Conservation (phyloP, 2,888 invertebrate genomes). For the Nomada hirtipes region DNA sequence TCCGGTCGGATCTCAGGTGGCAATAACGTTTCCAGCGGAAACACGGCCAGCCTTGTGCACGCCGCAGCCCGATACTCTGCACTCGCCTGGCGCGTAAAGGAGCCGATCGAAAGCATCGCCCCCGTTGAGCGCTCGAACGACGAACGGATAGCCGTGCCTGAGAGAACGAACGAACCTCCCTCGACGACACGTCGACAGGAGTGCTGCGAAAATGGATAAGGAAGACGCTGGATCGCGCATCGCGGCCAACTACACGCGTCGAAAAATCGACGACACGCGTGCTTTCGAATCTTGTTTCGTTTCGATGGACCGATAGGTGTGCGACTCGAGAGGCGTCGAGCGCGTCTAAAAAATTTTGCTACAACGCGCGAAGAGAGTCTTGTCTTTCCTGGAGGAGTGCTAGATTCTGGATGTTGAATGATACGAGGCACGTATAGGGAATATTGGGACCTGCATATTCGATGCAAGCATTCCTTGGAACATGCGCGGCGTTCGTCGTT, state of each 20-base stretch:
- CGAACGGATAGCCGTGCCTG: not conserved
- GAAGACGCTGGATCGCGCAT: conserved; percentile 48
- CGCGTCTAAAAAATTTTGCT: conserved; percentile 3
- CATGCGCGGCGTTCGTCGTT: not conserved
- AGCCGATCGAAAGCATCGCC: conserved; percentile 57
- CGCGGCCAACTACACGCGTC: not conserved
- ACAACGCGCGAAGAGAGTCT: not conserved
- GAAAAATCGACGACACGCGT: conserved; percentile 21
- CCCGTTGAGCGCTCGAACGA: conserved; percentile 15
- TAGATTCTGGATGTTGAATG: not conserved
- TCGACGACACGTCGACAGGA: conserved; percentile 31
- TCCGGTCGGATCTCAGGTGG: conserved; percentile 56
- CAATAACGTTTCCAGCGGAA: conserved; percentile 52
- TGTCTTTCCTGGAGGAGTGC: not conserved
- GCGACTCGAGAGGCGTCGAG: not conserved
- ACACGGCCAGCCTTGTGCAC: conserved; percentile 27
- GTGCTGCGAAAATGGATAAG: conserved; percentile 40
- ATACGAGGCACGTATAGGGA: not conserved
- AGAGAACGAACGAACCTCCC: conserved; percentile 2
- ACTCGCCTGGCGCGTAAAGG: conserved; percentile 39
- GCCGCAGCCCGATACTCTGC: conserved; percentile 52
- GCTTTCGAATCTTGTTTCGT: conserved; percentile 18
- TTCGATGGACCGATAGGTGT: not conserved
- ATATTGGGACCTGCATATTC: no score
- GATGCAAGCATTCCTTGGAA: no score